Evolutionary conservation across 2,797 vertebrate genomes (phyloP).

Genomic region (Sebastes melanostomus): DNA sequence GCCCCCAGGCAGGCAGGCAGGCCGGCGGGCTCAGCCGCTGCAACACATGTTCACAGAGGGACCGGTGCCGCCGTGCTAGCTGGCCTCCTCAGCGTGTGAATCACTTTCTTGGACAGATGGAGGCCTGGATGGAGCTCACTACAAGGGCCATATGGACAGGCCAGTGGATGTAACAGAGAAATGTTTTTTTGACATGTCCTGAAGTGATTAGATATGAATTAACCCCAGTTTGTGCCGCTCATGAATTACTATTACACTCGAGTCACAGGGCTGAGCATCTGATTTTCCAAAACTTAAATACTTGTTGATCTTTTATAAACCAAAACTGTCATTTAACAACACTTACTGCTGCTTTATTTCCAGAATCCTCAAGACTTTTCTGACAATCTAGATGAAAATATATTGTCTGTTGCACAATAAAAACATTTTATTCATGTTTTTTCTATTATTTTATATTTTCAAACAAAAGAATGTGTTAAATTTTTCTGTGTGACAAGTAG

Average conservation of each 20-base stretch:
- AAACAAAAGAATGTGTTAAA: not conserved
- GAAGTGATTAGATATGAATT: constrained; percentile 3
- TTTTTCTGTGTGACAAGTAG: not conserved
- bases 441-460: not conserved
- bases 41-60: constrained; percentile 81
- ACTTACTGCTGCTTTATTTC: not conserved
- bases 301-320: not conserved
- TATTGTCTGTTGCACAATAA: not conserved
- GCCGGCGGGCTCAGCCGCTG: constrained; percentile 66
- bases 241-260: not conserved
- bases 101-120: constrained; percentile 81
- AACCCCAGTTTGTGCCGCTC: not conserved
- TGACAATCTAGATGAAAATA: not conserved
- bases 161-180: constrained; percentile 9
- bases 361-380: not conserved
- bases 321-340: not conserved
- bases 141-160: constrained; percentile 66
- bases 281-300: not conserved
- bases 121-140: constrained; percentile 47
- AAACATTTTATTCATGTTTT: not conserved
- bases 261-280: not conserved
- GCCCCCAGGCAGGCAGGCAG: constrained; percentile 57
- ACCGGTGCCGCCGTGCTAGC: constrained; percentile 55
- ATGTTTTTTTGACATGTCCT: not conserved
- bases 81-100: constrained; percentile 63